Base-by-base conservation (phyloP, 2,888 invertebrate genomes). In the Clitarchus hookeri region DNA sequence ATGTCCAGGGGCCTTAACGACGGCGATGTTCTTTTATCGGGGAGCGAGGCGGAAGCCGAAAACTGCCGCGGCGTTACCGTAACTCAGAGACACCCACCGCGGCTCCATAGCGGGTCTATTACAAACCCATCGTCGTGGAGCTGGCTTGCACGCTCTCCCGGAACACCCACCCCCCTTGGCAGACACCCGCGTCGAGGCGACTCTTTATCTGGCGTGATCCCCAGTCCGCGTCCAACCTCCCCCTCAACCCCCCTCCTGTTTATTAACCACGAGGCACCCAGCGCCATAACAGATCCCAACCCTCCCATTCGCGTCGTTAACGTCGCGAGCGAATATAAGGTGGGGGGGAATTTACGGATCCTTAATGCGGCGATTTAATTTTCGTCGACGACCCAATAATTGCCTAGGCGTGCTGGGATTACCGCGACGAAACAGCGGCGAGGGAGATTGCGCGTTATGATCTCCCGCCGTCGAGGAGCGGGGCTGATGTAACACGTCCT, bases 311-410 rank as follows among this genome's bases (percentile, higher is more conserved):
- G 44, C 19, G 36, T 13, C 84, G n/a, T 84, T 84, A 78, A 84
- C 65, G 23, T 23, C 65, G 8, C 65, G 11, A 11, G 65, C 65
- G 65, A 82, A 82, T 82, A 82, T 82, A 82, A 82, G 82, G 23
- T 36, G 27, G 36, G 36, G 44, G 36, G 36, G 44, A 44, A 82
- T 36, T 36, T 82, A 36, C 19, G 44, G 16, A 13, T 11, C 84
- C 54, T 86, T 86, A 86, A 85, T 85, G 85, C 79, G 83, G 87
- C 86, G 77, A 87, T 87, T 87, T 87, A 87, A 87, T 87, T 87
- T 87, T 85, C 83, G 86, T 87, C 85, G 87, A 87, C 87, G 87
- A 85, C 86, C 85, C 87, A 84, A 87, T 87, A 87, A 87, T 87
- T 87, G 87, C 87, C 84, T 23, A 19, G 65, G 23, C 65, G 65